Percentiles rank a stretch among this genome's conserved stretches.
These are phyloP conservation scores for Muscicapa adusta DNA, from an alignment of 2,113 vertebrate species.

Conservation along the genomic window DNA sequence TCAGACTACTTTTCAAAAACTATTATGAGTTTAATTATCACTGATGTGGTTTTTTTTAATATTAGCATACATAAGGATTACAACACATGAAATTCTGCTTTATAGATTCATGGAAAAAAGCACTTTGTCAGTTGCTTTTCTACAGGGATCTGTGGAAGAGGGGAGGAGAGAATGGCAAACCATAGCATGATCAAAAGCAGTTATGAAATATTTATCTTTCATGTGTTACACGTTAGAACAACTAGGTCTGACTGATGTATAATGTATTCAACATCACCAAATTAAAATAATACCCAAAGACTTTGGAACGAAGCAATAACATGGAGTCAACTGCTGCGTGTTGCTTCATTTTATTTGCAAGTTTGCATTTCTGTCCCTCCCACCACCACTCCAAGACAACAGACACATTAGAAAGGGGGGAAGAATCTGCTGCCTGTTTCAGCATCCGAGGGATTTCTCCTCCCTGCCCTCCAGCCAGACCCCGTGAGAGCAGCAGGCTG, in stretches of 20 bases:
- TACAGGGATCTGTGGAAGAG: background rate
- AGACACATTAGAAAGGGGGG: background rate
- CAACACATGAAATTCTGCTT: background rate
- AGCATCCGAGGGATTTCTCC: background rate
- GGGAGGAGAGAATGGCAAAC: background rate
- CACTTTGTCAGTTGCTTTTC: background rate
- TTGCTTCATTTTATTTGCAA: background rate
- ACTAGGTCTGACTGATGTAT: background rate
- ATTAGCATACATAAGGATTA: background rate
- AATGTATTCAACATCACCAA: background rate
- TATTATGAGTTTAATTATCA: accelerated
- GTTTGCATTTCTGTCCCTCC: background rate
- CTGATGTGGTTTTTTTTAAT: background rate
- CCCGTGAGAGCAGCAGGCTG: constrained; percentile 61
- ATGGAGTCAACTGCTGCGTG: too few relatives aligned
- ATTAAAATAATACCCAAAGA: background rate
- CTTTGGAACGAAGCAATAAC: background rate
- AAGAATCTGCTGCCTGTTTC: background rate
- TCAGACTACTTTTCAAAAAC: background rate
- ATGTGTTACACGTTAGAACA: background rate
- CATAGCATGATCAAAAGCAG: background rate
- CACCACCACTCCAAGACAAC: background rate
- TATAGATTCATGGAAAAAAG: background rate
- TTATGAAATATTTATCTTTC: constrained; percentile 34
- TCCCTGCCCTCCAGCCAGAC: constrained; percentile 50